These are phyloP conservation scores for Seriola rivoliana DNA, from an alignment of 2,113 vertebrate species.

Conservation along the genomic window DNA sequence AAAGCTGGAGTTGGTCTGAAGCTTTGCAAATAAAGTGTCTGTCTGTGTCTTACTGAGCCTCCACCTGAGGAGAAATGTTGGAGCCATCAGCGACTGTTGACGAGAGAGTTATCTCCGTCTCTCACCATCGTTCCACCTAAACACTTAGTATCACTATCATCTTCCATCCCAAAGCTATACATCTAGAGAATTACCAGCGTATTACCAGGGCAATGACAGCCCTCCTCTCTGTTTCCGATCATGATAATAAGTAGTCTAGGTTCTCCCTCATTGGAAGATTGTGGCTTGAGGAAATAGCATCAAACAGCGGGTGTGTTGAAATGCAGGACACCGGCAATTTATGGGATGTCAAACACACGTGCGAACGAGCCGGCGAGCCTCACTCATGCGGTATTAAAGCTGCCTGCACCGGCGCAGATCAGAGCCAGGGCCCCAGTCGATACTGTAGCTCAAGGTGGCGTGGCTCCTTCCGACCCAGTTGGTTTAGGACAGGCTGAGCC, in stretches of 20 bases:
- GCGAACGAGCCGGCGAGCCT: constrained; percentile 85
- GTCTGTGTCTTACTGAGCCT: constrained; percentile 42
- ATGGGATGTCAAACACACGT: constrained; percentile 94
- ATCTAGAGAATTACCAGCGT: constrained; percentile 88
- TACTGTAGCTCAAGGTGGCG: constrained; percentile 49
- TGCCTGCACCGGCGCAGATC: constrained; percentile 23
- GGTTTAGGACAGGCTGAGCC: constrained; percentile 68
- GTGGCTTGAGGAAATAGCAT: constrained; percentile 92
- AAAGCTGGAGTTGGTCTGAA: constrained; percentile 62
- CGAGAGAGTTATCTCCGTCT: constrained; percentile 55
- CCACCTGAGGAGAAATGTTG: constrained; percentile 54
- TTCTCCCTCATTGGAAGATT: constrained; percentile 94
- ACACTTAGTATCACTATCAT: constrained; percentile 64
- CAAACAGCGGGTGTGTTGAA: constrained; percentile 93
- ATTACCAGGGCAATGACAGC: constrained; percentile 91
- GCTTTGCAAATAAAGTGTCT: constrained; percentile 73
- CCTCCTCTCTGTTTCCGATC: constrained; percentile 88
- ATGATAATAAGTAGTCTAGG: constrained; percentile 92
- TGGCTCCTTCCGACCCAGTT: constrained; percentile 72
- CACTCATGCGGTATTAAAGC: constrained; percentile 85
- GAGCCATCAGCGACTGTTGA: constrained; percentile 40
- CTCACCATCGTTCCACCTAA: constrained; percentile 56
- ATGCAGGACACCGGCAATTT: constrained; percentile 95
- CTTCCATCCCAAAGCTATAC: constrained; percentile 59
- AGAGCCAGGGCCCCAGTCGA: constrained; percentile 12